Conservation (phyloP, 23 tunicate genomes). For the Diplosoma virens region DNA sequence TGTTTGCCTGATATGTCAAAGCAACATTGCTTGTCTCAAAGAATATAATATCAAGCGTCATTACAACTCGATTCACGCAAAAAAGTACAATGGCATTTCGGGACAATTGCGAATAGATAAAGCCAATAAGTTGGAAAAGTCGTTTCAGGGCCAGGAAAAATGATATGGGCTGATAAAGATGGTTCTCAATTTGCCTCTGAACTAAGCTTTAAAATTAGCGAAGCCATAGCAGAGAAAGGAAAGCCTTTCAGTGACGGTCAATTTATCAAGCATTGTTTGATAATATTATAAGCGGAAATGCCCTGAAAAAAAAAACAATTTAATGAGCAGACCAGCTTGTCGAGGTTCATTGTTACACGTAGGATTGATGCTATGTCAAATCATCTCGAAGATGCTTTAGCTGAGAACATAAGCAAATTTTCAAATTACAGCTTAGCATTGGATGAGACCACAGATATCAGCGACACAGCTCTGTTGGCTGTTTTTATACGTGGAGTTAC, state of each 20-base stretch:
- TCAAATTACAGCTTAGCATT: slow-evolving; percentile 17
- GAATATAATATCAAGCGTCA: slow-evolving; percentile 23
- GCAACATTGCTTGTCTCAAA: slow-evolving; percentile 2
- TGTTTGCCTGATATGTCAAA: slow-evolving; percentile 22
- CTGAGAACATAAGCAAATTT: slow-evolving; percentile 4
- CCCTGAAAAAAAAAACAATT: slow-evolving; percentile 22
- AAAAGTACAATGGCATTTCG: slow-evolving; percentile 15
- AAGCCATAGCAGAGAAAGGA: slow-evolving; percentile 28
- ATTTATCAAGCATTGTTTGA: slow-evolving; percentile 14
- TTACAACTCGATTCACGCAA: slow-evolving; percentile 6
- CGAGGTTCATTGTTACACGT: slow-evolving; percentile 10
- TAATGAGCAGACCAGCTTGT: slow-evolving; percentile 24
- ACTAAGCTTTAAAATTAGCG: slow-evolving; percentile 18
- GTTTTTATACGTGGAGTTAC: slow-evolving; percentile 33
- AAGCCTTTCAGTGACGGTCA: slow-evolving; percentile 28
- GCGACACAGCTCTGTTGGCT: slow-evolving; percentile 16
- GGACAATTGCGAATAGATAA: slow-evolving; percentile 25
- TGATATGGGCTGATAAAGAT: slow-evolving; percentile 11
- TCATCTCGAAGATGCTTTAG: slow-evolving; percentile 16
- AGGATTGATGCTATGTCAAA: slow-evolving; percentile 1
- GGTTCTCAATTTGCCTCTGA: slow-evolving; percentile 6
- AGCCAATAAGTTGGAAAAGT: slow-evolving; percentile 18
- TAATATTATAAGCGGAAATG: slow-evolving; percentile 4
- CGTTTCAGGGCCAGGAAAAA: slow-evolving; percentile 19
- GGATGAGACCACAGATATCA: slow-evolving; percentile 23